phyloP scores from a whole-genome alignment of 1,140 invertebrate genomes.

The Cyclargus thomasi region DNA sequence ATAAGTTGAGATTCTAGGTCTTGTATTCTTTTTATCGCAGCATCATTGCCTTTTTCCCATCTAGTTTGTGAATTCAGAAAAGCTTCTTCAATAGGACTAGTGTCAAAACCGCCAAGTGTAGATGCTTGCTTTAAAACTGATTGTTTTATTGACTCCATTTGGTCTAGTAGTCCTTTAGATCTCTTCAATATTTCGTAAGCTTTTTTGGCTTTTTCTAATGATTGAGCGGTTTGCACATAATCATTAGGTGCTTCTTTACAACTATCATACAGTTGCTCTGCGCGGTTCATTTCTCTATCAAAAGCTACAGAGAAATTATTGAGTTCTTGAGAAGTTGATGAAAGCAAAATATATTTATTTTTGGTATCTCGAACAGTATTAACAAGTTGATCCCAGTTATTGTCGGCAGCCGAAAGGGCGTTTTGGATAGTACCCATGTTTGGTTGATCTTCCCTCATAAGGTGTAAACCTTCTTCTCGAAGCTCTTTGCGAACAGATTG shows the following conservation, averaged over 20 bases:
- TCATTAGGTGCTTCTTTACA: slow-evolving; percentile 80
- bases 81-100: slow-evolving; percentile 78
- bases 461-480: slow-evolving; percentile 80
- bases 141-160: slow-evolving; percentile 83
- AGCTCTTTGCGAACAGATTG: slow-evolving; percentile 67
- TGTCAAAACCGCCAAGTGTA: slow-evolving; percentile 84
- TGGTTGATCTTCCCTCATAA: slow-evolving; percentile 88
- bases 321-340: slow-evolving; percentile 84
- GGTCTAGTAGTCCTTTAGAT: slow-evolving; percentile 83
- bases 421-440: slow-evolving; percentile 87
- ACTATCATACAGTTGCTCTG: slow-evolving; percentile 77
- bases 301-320: slow-evolving; percentile 82
- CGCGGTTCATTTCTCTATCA: slow-evolving; percentile 80
- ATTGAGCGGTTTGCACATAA: slow-evolving; percentile 77
- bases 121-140: slow-evolving; percentile 83
- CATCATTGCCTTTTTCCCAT: slow-evolving; percentile 85
- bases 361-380: slow-evolving; percentile 84
- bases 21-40: slow-evolving; percentile 82
- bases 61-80: slow-evolving; percentile 78
- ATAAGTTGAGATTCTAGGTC: slow-evolving; percentile 90
- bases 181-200: slow-evolving; percentile 83
- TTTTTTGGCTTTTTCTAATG: slow-evolving; percentile 84
- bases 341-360: slow-evolving; percentile 83
- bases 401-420: slow-evolving; percentile 83
- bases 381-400: slow-evolving; percentile 86